Evolutionary conservation across 2,113 vertebrate genomes (phyloP).

Genomic region (Larimichthys polyactis): DNA sequence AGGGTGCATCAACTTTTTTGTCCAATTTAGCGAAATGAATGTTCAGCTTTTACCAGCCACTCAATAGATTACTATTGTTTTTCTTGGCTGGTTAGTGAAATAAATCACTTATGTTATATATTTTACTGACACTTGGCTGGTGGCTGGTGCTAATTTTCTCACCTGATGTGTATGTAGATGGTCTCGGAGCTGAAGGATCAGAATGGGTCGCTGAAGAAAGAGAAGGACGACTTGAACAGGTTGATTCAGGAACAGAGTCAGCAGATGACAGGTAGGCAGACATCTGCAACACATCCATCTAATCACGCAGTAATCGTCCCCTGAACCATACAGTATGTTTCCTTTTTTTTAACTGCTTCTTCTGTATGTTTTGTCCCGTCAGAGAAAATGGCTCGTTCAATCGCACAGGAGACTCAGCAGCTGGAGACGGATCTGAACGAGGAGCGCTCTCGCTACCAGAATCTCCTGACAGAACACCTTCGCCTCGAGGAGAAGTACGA

Average conservation of each 20-base stretch:
- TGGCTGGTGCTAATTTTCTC: no score
- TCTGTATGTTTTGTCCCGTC: constrained; percentile 22
- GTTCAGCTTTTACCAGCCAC: no score
- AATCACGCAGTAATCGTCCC: neutral
- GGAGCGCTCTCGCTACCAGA: constrained; percentile 96
- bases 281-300: neutral
- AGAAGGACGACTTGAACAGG: constrained; percentile 94
- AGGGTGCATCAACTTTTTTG: neutral
- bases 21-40: no score
- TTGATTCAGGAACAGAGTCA: constrained; percentile 93
- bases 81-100: no score
- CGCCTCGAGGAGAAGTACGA: constrained; percentile 96
- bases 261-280: constrained; percentile 91
- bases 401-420: constrained; percentile 94
- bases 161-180: constrained; percentile 81
- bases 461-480: constrained; percentile 95
- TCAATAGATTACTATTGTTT: no score
- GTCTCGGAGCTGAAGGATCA: constrained; percentile 93
- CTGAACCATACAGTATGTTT: neutral
- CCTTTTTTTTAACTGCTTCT: neutral
- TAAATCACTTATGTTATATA: no score
- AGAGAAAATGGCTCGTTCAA: constrained; percentile 93
- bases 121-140: no score
- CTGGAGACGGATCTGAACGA: constrained; percentile 95
- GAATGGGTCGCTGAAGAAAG: constrained; percentile 92